Evolutionary conservation across 2,797 vertebrate species (phyloP), one percentile per base, ranked within the genome.

Genomic region (Tarsius wallacei): DNA sequence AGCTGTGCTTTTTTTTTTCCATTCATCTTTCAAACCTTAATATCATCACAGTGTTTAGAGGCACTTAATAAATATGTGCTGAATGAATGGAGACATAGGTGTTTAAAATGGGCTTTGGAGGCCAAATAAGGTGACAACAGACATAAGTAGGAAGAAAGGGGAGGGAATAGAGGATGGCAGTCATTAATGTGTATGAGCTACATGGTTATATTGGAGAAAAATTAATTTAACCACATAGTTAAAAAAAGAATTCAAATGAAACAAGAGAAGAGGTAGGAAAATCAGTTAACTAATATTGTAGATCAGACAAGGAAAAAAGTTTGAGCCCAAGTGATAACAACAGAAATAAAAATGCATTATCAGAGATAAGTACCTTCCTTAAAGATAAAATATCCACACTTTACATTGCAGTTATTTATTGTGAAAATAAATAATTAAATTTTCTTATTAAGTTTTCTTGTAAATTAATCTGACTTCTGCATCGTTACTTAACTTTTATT

Each of bases 1-100:
- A 24, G 7, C 22, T 13, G 2, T 22, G 24, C 47, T 70, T 57
- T 26, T 57, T 57, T 42, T n/a, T 73, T 24, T 8, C 31, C 33
- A 59, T 53, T 68, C 53, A 31, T 78, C 28, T 55, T 61, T 88
- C 57, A 71, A 82, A 55, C 7, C 17, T 47, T 14, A 47, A 36
- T 5, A 59, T 42, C 33, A 80, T 61, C 82, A 57, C 61, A 31
- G 51, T 17, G 28, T 33, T 95, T 66, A 76, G 61, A 61, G 22
- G 28, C 36, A 26, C 70, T 90, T 93, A 94, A 96, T 91, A 92
- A 95, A n/a, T 8, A 74, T 0, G 28, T 92, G 83, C 31, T 77
- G 81, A 96, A 87, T 74, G 91, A 94, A 61, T 17, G 15, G 36
- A 81, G 83, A 47, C 61, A 31, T 13, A 42, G 16, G 8, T 14